These are phyloP conservation scores for Meloidogyne exigua DNA, from an alignment of 1,140 invertebrate species.

Conservation along the genomic window DNA sequence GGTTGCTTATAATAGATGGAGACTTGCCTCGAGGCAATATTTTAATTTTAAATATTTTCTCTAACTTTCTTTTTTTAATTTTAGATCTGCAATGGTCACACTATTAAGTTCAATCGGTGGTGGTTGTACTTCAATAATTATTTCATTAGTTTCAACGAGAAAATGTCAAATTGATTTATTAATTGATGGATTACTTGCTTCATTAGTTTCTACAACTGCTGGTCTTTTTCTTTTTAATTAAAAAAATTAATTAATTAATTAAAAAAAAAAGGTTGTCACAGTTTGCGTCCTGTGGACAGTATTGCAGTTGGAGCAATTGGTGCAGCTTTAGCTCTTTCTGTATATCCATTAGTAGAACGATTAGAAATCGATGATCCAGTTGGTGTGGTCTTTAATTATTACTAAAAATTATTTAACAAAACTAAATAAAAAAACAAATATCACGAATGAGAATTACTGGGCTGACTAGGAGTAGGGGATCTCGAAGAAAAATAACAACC, in stretches of 20 bases:
- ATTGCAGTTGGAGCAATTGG: slow-evolving; percentile 63
- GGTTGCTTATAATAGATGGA: slow-evolving; percentile 75
- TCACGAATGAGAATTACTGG: no score
- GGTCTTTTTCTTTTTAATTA: slow-evolving; percentile 5
- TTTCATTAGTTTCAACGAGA: slow-evolving; percentile 65
- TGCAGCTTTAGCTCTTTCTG: slow-evolving; percentile 48
- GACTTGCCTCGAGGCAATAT: slow-evolving; percentile 75
- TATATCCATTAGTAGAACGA: slow-evolving; percentile 61
- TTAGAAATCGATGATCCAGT: slow-evolving; percentile 65
- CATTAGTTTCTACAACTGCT: slow-evolving; percentile 59
- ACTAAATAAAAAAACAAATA: no score
- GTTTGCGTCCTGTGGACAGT: slow-evolving; percentile 56
- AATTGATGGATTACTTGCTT: slow-evolving; percentile 62
- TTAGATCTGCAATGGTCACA: slow-evolving; percentile 78
- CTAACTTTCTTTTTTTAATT: slow-evolving; percentile 21
- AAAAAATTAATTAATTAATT: no score
- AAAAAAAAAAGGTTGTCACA: slow-evolving; percentile 53
- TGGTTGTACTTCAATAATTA: slow-evolving; percentile 74
- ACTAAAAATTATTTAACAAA: no score
- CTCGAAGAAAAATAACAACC: no score
- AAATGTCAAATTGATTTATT: slow-evolving; percentile 63
- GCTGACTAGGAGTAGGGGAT: no score
- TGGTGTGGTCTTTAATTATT: no score
- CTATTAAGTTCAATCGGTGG: slow-evolving; percentile 84
- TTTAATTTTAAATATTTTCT: no score